Evolutionary conservation across 2,888 invertebrate genomes (phyloP), one percentile per base, ranked within the genome.

Genomic region (Chaetogeoica ovagalla): DNA sequence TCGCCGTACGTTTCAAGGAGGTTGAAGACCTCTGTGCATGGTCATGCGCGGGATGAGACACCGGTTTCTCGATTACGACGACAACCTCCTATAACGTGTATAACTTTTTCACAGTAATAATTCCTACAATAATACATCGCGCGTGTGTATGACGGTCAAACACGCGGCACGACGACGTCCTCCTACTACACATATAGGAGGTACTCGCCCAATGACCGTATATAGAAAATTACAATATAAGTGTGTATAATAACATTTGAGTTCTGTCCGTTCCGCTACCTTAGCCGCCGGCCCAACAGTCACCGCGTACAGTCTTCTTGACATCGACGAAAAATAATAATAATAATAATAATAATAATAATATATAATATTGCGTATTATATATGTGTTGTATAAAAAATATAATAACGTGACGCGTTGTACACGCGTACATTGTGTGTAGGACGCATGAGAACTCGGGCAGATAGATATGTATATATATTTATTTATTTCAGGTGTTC

Each of bases 1-100:
- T 71, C 55, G 65, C 71, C 63, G 23, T 43, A 66, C 9, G 70
- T 79, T 71, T 55, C 71, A 71, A 79, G 79, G 79, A 79, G 79
- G 79, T 79, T 79, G 70, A 79, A 79, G 79, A 79, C 79, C 79
- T 30, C 70, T 30, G 30, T 30, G 30, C 30, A 30, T 30, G 3
- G 55, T 23, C 23, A 19, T 55, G 52, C 39, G 30, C 19, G 17
- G 21, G 55, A 39, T 23, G 63, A 37, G 30, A 59, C 77, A 52
- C 5, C 57, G 79, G 9, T 79, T 77, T 71, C 79, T 79, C 79
- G 79, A 79, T n/a, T n/a, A 30, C 76, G 60, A 5, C 23, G 57
- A 48, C 48, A 48, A 30, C 30, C 30, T 30, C 30, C 30, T 30
- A 1, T 4, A 2, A 30, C 4, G 4, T 30, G 30, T 30, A 30